These are phyloP conservation scores for Wasmannia auropunctata DNA, from an alignment of 1,140 invertebrate species.

Conservation along the genomic window DNA sequence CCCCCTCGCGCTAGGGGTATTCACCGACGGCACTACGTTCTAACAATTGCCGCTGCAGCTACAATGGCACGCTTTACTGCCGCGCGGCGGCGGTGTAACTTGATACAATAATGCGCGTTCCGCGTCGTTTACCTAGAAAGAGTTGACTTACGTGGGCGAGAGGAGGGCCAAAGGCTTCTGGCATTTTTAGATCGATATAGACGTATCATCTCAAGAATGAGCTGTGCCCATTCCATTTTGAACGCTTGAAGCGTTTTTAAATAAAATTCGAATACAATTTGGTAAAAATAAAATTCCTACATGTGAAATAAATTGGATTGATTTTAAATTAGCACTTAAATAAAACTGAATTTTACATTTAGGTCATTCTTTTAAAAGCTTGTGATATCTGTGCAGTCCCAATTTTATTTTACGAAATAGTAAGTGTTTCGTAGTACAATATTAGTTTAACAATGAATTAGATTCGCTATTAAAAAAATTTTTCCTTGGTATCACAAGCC, in stretches of 20 bases:
- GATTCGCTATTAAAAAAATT: constrained; percentile 11
- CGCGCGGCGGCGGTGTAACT: constrained; percentile 65
- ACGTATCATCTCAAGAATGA: constrained; percentile 5
- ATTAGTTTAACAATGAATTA: background rate
- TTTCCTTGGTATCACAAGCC: background rate
- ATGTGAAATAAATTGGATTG: background rate
- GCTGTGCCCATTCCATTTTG: background rate
- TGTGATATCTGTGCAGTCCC: background rate
- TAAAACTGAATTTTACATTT: background rate
- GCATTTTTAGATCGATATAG: background rate
- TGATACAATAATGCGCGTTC: constrained; percentile 73
- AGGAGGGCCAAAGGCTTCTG: constrained; percentile 14
- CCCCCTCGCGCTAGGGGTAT: too few species aligned
- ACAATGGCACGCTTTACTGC: constrained; percentile 71
- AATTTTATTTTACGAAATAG: constrained; percentile 30
- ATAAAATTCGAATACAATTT: too few species aligned
- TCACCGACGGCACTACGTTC: constrained; percentile 61
- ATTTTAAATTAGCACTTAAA: background rate
- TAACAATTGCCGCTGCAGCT: constrained; percentile 68
- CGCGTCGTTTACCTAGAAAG: constrained; percentile 65
- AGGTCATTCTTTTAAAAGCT: background rate
- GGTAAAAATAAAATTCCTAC: background rate
- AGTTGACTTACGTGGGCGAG: constrained; percentile 56
- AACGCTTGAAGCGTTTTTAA: too few species aligned
- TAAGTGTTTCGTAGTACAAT: background rate